Evolutionary conservation across 2,888 invertebrate genomes (phyloP), one percentile per base, ranked within the genome.

Genomic region (Pardosa pseudoannulata): DNA sequence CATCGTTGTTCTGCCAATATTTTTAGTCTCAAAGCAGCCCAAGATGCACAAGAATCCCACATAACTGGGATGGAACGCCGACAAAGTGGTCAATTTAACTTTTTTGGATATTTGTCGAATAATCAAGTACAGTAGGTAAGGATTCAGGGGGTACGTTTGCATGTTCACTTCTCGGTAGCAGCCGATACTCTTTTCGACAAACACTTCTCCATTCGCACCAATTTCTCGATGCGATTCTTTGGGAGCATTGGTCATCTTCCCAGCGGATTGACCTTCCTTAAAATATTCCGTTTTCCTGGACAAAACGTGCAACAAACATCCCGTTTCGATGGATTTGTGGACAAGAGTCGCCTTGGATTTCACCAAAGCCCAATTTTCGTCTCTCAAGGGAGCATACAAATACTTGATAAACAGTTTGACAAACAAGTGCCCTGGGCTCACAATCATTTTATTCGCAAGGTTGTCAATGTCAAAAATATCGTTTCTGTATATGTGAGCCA

Each of bases 291-390:
- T 72, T 28, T 81, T 74, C 1, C 74, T 50, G 0, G 81, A 81
- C 23, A 81, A n/a, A 3, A 81, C 81, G 23, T 74, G 81, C 28
- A 81, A 11, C 1, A 81, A 28, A 1, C 28, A 28, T 19, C 81
- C 81, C 19, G 67, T 36, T 56, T 81, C 67, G 11, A 81, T 74
- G 28, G 74, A 81, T 32, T 81, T 81, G 50, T n/a, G n/a, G n/a
- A n/a, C n/a, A n/a, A n/a, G n/a, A n/a, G n/a, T n/a, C n/a, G n/a
- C n/a, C n/a, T n/a, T 50, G 0, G 68, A 62, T 56, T 74, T 74
- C 7, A 74, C 29, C 7, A 9, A 3, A 0, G 27, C 1, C 81
- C 81, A 81, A n/a, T 67, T 28, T 1, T 6, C n/a, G 19, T 68
- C 36, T 1, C 65, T 67, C 6, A 81, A 5, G 19, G 74, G 81